Base-by-base conservation (phyloP, 2,113 vertebrate species). In the Larimichthys crocea region DNA sequence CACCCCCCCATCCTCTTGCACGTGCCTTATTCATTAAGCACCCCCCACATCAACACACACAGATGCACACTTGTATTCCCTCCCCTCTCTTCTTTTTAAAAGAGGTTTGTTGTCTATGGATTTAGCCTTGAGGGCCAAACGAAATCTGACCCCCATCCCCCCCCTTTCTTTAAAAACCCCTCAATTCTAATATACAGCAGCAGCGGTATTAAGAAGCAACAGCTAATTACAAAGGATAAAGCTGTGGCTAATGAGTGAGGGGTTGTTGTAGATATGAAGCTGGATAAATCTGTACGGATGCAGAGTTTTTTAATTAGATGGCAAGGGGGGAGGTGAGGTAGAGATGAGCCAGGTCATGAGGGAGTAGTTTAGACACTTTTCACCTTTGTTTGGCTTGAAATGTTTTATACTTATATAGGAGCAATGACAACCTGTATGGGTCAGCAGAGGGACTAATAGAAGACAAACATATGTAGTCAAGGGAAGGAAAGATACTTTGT, bases 191-290 rank as follows among this genome's bases (percentile, higher is more conserved):
- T 55, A 65, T 74, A 60, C 24, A 24, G 24, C 77, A 40, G 35
- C 72, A 64, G 62, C 65, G 14, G 79, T 73, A 77, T 85, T 77
- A 72, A 88, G 85, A 68, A 56, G 69, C 73, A 69, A 71, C 70
- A 76, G 78, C 85, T 91, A 90, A 93, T 92, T 89, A 89, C 56
- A 86, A 84, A 77, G 89, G 80, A 84, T 89, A 79, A 79, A 69
- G 74, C 84, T 19, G 12, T 7, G 15, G 80, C 80, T 87, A 85
- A 89, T 91, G 84, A 88, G 74, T 46, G 60, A 64, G 84, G 82
- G 67, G 12, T 53, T 19, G 84, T 55, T 65, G 52, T 59, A 7
- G 61, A 59, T 76, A 31, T 26, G 9, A 56, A 57, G 40, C 29
- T 48, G 61, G 52, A 61, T 75, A 66, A 72, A 83, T 83, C 62